A percentile compares a stretch with the other conserved stretches of the same genome.
phyloP scores from a whole-genome alignment of 2,797 vertebrate genomes.

The Alfaro cultratus region DNA sequence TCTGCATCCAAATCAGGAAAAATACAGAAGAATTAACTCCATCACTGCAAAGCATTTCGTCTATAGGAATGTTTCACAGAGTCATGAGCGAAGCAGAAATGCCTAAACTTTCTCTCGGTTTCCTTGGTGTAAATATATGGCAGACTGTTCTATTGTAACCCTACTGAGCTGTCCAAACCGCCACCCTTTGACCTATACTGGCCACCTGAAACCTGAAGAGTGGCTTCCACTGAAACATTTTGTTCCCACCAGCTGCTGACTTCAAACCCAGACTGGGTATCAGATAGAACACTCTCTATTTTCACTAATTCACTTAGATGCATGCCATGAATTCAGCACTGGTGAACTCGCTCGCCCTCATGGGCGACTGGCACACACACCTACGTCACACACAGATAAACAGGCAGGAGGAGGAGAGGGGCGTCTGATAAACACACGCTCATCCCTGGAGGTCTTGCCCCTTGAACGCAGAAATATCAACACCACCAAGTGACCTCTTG shows the following conservation, averaged over 20 bases:
- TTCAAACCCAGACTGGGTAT: slow-evolving; percentile 39
- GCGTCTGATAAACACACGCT: slow-evolving; percentile 52
- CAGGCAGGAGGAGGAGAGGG: background rate
- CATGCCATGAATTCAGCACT: slow-evolving; percentile 20
- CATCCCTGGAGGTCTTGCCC: slow-evolving; percentile 15
- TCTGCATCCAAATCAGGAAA: slow-evolving; percentile 13
- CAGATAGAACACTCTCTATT: slow-evolving; percentile 42
- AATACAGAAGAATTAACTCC: slow-evolving; percentile 5
- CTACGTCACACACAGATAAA: slow-evolving; percentile 43
- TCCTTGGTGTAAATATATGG: slow-evolving; percentile 4
- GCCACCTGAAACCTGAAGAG: slow-evolving; percentile 78
- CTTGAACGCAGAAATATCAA: slow-evolving; percentile 30
- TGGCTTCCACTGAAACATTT: slow-evolving; percentile 69
- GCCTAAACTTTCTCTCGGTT: background rate
- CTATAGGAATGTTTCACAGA: slow-evolving; percentile 35
- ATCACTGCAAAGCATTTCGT: slow-evolving; percentile 23
- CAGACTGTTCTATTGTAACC: slow-evolving; percentile 28
- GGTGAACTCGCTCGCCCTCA: slow-evolving; percentile 31
- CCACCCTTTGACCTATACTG: slow-evolving; percentile 58
- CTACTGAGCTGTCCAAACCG: slow-evolving; percentile 31
- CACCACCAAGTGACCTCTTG: slow-evolving; percentile 25
- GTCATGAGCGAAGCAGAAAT: slow-evolving; percentile 10
- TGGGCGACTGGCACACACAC: slow-evolving; percentile 5
- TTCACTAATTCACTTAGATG: slow-evolving; percentile 29
- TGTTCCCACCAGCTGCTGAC: slow-evolving; percentile 77